Percentiles rank a stretch among this genome's conserved stretches.
phyloP scores from a whole-genome alignment of 2,888 invertebrate species.

The Sinhomidia bicolor region DNA sequence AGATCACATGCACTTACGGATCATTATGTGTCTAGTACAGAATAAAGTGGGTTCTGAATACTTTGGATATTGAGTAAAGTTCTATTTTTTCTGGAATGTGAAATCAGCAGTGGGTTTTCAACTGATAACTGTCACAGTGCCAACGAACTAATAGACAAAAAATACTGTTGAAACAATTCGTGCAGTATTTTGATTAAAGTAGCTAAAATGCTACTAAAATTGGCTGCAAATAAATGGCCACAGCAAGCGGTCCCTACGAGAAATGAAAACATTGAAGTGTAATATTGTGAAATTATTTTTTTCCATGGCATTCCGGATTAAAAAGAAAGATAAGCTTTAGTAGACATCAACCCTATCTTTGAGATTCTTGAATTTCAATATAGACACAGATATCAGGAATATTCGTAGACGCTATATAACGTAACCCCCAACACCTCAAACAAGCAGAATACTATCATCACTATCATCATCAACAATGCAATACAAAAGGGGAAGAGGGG shows the following conservation, averaged over 20 bases:
- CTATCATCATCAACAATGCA: background rate
- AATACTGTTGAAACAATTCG: constrained; percentile 14
- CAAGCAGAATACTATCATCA: background rate
- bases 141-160: background rate
- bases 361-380: constrained; percentile 32
- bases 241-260: constrained; percentile 37
- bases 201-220: constrained; percentile 42
- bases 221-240: constrained; percentile 38
- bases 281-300: constrained; percentile 41
- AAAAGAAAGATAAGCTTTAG: constrained; percentile 42
- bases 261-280: background rate
- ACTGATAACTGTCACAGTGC: background rate
- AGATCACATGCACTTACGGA: background rate
- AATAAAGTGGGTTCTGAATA: background rate
- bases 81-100: constrained; percentile 19
- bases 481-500: constrained; percentile 1
- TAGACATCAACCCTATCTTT: background rate
- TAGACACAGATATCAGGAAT: constrained; percentile 23
- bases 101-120: background rate
- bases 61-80: background rate
- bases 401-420: background rate
- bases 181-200: background rate
- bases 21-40: background rate
- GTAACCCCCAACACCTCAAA: background rate
- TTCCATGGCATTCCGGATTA: constrained; percentile 45